phyloP scores from a whole-genome alignment of 2,113 vertebrate species.

The Panthera uncia region DNA sequence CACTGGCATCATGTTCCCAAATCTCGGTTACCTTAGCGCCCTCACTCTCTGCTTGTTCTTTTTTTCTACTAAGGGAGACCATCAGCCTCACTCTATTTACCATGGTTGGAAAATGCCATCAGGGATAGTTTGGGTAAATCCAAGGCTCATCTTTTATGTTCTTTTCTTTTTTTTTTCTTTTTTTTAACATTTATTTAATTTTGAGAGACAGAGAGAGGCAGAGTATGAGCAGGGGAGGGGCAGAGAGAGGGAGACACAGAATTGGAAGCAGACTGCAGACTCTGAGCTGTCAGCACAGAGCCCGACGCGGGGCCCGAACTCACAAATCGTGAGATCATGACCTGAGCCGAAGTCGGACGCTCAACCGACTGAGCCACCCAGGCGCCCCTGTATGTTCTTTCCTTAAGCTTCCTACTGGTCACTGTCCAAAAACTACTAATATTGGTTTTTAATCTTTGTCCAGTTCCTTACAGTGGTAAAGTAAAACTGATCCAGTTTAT shows the following conservation, averaged over 20 bases:
- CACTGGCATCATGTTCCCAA: background rate
- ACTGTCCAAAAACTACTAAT: background rate
- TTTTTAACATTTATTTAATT: too few relatives aligned
- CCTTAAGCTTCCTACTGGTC: background rate
- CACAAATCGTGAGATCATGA: too few relatives aligned
- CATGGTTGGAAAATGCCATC: background rate
- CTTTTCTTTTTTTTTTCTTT: background rate
- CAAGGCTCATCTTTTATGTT: background rate
- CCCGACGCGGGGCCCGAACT: accelerated
- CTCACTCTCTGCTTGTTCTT: background rate
- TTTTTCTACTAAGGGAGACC: background rate
- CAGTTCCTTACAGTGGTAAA: background rate
- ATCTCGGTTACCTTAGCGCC: background rate
- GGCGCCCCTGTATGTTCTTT: background rate
- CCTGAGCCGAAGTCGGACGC: too few relatives aligned
- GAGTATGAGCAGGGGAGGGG: too few relatives aligned
- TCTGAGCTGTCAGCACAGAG: too few relatives aligned
- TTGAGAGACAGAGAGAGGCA: too few relatives aligned
- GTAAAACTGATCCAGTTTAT: background rate
- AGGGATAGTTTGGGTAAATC: background rate
- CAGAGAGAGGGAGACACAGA: too few relatives aligned
- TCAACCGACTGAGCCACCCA: too few relatives aligned
- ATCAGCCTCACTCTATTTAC: background rate
- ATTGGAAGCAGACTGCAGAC: too few relatives aligned
- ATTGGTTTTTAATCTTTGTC: background rate